Evolutionary conservation across 2,888 invertebrate species (phyloP).

Genomic region (Ichneumoninae sp.): DNA sequence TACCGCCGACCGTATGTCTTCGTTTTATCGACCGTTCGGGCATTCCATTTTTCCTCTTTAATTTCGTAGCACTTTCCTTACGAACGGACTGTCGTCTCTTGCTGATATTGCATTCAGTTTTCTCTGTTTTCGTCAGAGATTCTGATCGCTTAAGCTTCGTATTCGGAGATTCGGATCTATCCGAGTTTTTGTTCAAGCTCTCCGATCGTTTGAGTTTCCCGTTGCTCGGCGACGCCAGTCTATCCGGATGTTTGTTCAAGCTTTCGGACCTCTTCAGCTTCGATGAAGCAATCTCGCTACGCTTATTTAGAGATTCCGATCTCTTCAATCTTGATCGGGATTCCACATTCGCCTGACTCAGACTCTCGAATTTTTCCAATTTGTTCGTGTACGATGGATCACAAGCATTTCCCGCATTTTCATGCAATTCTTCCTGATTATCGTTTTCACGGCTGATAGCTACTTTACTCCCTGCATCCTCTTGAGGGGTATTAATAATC

Average conservation of each 20-base stretch:
- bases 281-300: conserved; percentile 85
- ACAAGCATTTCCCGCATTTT: conserved; percentile 3
- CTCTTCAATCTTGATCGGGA: conserved; percentile 86
- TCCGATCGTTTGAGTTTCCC: conserved; percentile 82
- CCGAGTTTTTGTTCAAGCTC: conserved; percentile 82
- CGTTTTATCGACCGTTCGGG: conserved; percentile 94
- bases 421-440: conserved; percentile 30
- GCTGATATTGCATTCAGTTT: conserved; percentile 92
- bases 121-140: conserved; percentile 89
- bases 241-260: conserved; percentile 85
- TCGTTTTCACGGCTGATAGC: conserved; percentile 33
- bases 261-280: conserved; percentile 88
- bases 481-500: conserved; percentile 60
- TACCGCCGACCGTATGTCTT: conserved; percentile 96
- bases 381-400: conserved; percentile 79
- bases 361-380: conserved; percentile 80
- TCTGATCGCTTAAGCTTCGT: conserved; percentile 86
- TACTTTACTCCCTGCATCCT: conserved; percentile 62
- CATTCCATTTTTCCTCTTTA: conserved; percentile 91
- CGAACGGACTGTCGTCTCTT: conserved; percentile 87
- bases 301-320: conserved; percentile 88
- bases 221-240: conserved; percentile 77
- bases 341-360: conserved; percentile 78
- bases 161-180: conserved; percentile 81
- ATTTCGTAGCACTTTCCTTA: conserved; percentile 86